Conservation (phyloP, 1,140 invertebrate species). For the Lordiphosa mommai region DNA sequence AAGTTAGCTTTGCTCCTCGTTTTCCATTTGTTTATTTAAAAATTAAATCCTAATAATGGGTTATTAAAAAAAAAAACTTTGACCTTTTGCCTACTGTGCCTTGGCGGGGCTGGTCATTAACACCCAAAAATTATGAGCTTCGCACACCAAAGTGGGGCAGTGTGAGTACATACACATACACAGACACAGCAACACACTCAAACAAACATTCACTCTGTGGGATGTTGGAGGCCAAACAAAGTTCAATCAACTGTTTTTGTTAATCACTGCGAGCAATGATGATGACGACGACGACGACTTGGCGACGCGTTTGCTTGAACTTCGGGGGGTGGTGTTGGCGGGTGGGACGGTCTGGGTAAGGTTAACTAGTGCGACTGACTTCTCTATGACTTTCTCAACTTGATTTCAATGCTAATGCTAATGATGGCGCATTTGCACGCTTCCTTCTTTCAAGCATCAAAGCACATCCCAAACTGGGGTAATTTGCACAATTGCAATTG, state of each 20-base stretch:
- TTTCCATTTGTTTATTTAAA: too few species aligned
- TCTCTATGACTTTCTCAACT: slow-evolving; percentile 1
- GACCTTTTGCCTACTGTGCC: too few species aligned
- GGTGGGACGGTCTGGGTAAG: neutral
- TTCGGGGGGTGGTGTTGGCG: neutral
- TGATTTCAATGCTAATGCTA: slow-evolving; percentile 5
- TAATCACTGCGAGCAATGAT: slow-evolving; percentile 34
- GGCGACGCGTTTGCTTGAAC: neutral
- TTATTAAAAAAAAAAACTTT: too few species aligned
- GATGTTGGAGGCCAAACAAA: slow-evolving; percentile 42
- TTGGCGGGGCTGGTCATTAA: slow-evolving; percentile 32
- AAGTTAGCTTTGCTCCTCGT: too few species aligned
- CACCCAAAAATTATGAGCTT: slow-evolving; percentile 50
- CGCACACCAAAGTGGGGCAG: slow-evolving; percentile 46
- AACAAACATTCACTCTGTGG: slow-evolving; percentile 18
- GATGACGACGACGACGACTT: slow-evolving; percentile 24
- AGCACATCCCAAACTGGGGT: slow-evolving; percentile 22
- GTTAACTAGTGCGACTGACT: slow-evolving; percentile 7
- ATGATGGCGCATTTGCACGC: slow-evolving; percentile 9
- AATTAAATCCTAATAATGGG: too few species aligned
- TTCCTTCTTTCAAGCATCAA: slow-evolving; percentile 6
- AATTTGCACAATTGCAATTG: slow-evolving; percentile 34
- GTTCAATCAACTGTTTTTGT: slow-evolving; percentile 54
- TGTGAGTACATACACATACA: slow-evolving; percentile 16
- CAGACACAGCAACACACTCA: neutral